Evolutionary conservation across 1,140 invertebrate species (phyloP).

Genomic region (Hyles vespertilio): DNA sequence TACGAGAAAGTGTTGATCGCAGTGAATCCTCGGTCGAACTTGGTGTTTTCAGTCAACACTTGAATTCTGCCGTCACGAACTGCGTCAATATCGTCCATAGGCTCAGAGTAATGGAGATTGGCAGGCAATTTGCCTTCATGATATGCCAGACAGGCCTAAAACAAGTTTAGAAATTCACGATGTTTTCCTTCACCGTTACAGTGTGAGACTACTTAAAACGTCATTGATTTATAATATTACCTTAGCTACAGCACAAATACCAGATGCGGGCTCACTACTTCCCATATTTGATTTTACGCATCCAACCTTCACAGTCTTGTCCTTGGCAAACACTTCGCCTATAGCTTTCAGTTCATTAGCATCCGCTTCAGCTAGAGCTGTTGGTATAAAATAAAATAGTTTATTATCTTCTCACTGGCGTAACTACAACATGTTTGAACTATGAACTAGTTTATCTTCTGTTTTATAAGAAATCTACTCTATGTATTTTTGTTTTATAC

Average conservation of each 20-base stretch:
- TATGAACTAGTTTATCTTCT: constrained; percentile 76
- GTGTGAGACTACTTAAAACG: background rate
- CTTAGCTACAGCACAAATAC: constrained; percentile 77
- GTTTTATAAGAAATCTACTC: no score
- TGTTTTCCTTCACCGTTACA: background rate
- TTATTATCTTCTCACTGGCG: constrained; percentile 78
- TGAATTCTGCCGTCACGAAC: constrained; percentile 83
- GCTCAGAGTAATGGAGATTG: constrained; percentile 92
- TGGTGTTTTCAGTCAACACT: constrained; percentile 84
- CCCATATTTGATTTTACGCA: constrained; percentile 86
- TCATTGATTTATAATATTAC: constrained; percentile 51
- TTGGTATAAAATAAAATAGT: constrained; percentile 13
- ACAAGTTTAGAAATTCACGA: background rate
- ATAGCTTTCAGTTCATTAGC: constrained; percentile 72
- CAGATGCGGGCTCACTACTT: constrained; percentile 81
- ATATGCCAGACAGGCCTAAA: constrained; percentile 79
- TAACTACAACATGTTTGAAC: background rate
- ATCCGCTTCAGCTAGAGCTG: constrained; percentile 85
- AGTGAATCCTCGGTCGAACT: constrained; percentile 87
- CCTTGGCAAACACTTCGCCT: constrained; percentile 47
- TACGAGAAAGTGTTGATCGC: constrained; percentile 96
- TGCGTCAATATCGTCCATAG: constrained; percentile 85
- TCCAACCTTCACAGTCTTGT: constrained; percentile 78
- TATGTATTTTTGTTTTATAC: no score
- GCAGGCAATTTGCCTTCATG: constrained; percentile 88